phyloP scores from a whole-genome alignment of 2,888 invertebrate genomes.

The Aspidapion aeneum region DNA sequence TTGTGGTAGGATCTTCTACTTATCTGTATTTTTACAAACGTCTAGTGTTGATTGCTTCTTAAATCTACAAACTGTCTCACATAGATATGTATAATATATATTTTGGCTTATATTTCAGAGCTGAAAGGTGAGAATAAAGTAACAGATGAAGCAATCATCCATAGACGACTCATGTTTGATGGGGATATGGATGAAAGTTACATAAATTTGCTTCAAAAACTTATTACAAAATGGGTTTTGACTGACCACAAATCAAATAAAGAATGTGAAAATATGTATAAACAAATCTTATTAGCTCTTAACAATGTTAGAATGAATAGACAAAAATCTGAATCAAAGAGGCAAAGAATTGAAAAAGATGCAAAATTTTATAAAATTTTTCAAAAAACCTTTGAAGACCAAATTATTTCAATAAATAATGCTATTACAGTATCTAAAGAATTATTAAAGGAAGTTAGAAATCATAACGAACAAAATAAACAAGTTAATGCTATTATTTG shows the following conservation, averaged over 20 bases:
- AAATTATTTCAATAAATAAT: neutral
- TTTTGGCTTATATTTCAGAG: too few species aligned
- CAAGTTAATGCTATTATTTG: neutral
- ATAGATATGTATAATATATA: too few species aligned
- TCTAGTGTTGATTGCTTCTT: too few species aligned
- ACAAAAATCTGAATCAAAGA: neutral
- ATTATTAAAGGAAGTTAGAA: neutral
- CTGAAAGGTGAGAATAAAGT: too few species aligned
- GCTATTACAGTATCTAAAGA: neutral
- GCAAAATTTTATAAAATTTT: neutral
- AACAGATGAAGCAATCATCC: neutral
- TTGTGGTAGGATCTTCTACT: too few species aligned
- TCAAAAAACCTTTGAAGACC: neutral
- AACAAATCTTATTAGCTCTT: neutral
- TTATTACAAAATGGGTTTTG: neutral
- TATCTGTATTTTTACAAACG: too few species aligned
- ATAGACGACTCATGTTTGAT: neutral
- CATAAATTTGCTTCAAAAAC: neutral
- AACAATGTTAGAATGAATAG: neutral
- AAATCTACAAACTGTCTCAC: too few species aligned
- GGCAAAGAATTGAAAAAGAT: neutral
- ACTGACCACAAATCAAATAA: neutral
- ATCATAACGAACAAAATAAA: neutral
- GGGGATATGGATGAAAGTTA: neutral
- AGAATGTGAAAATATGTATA: neutral